A percentile compares a stretch with the other conserved stretches of the same genome.
phyloP scores from a whole-genome alignment of 2,113 vertebrate species.

The Laticauda colubrina region DNA sequence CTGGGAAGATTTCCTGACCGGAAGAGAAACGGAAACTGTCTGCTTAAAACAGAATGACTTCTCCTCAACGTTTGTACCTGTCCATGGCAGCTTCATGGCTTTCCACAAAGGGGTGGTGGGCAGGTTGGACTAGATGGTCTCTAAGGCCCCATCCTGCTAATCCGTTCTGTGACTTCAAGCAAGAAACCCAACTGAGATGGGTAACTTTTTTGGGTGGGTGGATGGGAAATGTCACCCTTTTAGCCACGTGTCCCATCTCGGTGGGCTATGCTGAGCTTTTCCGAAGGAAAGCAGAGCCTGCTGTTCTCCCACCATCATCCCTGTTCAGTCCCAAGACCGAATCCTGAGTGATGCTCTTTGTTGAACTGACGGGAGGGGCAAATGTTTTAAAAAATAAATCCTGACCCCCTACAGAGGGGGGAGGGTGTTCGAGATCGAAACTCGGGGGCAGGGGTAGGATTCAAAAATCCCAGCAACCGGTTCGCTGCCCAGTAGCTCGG shows the following conservation, averaged over 20 bases:
- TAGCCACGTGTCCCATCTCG: neutral
- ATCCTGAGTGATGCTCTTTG: too few relatives aligned
- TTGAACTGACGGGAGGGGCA: neutral
- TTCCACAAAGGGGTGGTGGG: neutral
- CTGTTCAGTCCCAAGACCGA: too few relatives aligned
- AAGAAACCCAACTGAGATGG: neutral
- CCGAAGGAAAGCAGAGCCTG: too few relatives aligned
- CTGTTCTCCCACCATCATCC: accelerated
- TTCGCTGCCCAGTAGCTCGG: too few relatives aligned
- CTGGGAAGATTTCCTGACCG: neutral
- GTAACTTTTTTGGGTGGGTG: neutral
- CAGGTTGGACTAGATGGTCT: neutral
- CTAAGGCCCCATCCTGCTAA: neutral
- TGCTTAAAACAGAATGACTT: neutral
- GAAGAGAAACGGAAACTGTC: neutral
- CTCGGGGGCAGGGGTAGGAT: neutral
- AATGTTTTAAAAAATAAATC: too few relatives aligned
- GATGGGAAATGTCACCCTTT: neutral
- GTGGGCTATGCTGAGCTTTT: neutral
- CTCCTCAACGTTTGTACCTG: neutral
- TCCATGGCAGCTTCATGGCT: neutral
- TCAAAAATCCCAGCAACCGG: too few relatives aligned
- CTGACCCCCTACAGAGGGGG: neutral
- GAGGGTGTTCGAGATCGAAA: neutral
- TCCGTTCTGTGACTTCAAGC: neutral